Base-by-base conservation (phyloP, 2,797 vertebrate genomes). In the Enteromius fasciolatus region DNA sequence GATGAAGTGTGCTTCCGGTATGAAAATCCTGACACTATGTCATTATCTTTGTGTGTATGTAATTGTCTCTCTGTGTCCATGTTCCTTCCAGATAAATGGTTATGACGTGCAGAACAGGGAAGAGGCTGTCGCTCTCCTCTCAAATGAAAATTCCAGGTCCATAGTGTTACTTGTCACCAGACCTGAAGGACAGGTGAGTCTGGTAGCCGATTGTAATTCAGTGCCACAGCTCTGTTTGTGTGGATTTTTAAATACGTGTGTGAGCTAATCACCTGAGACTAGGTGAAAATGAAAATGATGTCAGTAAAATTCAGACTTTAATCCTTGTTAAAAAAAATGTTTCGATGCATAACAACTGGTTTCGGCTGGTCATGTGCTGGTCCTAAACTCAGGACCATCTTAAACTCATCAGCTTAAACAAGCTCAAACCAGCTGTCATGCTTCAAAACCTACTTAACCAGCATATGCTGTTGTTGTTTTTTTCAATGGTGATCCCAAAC, bases 31-130 rank as follows among this genome's bases (percentile, higher is more conserved):
- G 64, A 61, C 57, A 68, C 69, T 76, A 28, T 59, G 14, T 76
- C 66, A 64, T 83, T 83, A 48, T 77, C 28, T 86, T 48, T 73
- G 52, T 76, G 66, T 83, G 31, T 74, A 7, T 61, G 31, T 83
- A 70, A 83, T 46, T 77, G 78, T 84, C 66, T 93, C 89, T 92
- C 87, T 90, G 90, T 91, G 92, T 90, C 88, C 88, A 87, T 90
- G 92, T 92, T 76, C 48, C 73, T 67, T 82, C 63, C 87, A 99
- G 98, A 98, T 99, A 94, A 99, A 99, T 92, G 97, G 98, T 83
- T 95, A 95, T 89, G 96, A 98, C 88, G 95, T 99, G 89, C 97
- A 97, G 89, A 96, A 98, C 87, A 93, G 94, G 84, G 95, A 97
- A 90, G 97, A 96, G 80, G 97, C 98, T 0, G 96, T 99, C 86